A percentile compares a stretch with the other conserved stretches of the same genome.
These are phyloP conservation scores for Hyalella azteca DNA, from an alignment of 2,888 invertebrate species.

Conservation along the genomic window DNA sequence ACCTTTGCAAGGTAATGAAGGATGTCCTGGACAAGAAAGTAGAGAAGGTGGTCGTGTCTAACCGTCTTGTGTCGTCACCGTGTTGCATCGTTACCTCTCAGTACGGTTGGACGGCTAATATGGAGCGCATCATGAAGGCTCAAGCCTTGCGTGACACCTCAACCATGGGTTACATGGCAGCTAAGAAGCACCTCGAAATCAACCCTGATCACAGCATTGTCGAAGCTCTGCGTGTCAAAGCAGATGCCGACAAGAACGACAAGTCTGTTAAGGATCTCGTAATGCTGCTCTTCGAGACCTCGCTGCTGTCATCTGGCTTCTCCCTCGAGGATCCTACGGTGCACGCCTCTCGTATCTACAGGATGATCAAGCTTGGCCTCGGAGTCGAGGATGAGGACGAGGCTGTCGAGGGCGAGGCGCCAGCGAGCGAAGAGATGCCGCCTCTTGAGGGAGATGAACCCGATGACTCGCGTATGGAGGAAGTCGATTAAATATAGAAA, in stretches of 20 bases:
- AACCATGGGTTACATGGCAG: slow-evolving; percentile 99
- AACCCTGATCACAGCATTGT: slow-evolving; percentile 96
- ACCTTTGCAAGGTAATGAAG: slow-evolving; percentile 88
- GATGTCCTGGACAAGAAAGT: slow-evolving; percentile 97
- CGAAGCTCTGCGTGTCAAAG: slow-evolving; percentile 86
- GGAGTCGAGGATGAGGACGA: slow-evolving; percentile 88
- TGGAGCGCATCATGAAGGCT: slow-evolving; percentile 99
- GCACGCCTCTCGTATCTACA: slow-evolving; percentile 93
- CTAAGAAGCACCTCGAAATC: slow-evolving; percentile 98
- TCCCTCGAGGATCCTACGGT: slow-evolving; percentile 89
- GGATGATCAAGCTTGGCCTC: slow-evolving; percentile 97
- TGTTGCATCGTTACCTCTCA: slow-evolving; percentile 99
- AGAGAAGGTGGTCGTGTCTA: slow-evolving; percentile 96
- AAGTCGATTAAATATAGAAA: background rate
- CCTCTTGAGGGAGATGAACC: slow-evolving; percentile 26
- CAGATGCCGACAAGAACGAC: slow-evolving; percentile 96
- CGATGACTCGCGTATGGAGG: slow-evolving; percentile 35
- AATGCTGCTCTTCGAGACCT: slow-evolving; percentile 92
- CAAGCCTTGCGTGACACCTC: slow-evolving; percentile 95
- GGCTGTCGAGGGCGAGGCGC: background rate
- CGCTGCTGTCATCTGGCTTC: slow-evolving; percentile 95
- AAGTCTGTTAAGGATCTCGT: slow-evolving; percentile 98
- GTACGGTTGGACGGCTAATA: slow-evolving; percentile 99
- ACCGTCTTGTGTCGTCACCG: slow-evolving; percentile 94
- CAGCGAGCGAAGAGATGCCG: background rate